These are phyloP conservation scores for Actenoides lindsayi DNA, from an alignment of 2,113 vertebrate species.

Conservation along the genomic window DNA sequence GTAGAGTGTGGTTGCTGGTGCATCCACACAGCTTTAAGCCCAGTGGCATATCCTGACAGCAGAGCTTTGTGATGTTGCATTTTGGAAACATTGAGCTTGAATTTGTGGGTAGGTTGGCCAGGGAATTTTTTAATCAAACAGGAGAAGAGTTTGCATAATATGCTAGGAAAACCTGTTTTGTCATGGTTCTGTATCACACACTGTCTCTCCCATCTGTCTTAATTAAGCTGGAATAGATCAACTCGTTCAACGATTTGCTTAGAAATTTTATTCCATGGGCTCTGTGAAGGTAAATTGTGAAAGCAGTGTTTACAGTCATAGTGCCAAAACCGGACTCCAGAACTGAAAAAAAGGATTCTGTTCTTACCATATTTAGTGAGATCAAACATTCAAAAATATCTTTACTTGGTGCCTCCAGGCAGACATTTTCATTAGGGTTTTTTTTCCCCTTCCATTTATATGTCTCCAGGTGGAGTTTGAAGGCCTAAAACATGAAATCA, in stretches of 20 bases:
- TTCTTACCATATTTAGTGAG: neutral
- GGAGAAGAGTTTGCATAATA: neutral
- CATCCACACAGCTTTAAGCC: neutral
- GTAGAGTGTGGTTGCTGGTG: neutral
- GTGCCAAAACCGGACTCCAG: neutral
- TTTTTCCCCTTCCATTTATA: neutral
- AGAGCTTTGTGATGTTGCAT: neutral
- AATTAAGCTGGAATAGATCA: neutral
- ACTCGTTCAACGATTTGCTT: neutral
- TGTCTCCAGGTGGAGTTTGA: conserved; percentile 93
- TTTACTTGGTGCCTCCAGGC: neutral
- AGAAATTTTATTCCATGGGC: neutral
- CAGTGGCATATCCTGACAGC: neutral
- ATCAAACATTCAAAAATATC: neutral
- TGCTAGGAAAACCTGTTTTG: neutral
- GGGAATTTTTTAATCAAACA: neutral
- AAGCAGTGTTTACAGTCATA: neutral
- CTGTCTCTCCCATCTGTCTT: neutral
- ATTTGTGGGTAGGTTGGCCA: neutral
- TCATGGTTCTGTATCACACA: neutral
- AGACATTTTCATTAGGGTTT: neutral
- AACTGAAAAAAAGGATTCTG: neutral
- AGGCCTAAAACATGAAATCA: conserved; percentile 96
- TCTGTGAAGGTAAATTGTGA: neutral
- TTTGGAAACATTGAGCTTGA: neutral